phyloP scores from a whole-genome alignment of 1,140 invertebrate species.

The Papilio dardanus region DNA sequence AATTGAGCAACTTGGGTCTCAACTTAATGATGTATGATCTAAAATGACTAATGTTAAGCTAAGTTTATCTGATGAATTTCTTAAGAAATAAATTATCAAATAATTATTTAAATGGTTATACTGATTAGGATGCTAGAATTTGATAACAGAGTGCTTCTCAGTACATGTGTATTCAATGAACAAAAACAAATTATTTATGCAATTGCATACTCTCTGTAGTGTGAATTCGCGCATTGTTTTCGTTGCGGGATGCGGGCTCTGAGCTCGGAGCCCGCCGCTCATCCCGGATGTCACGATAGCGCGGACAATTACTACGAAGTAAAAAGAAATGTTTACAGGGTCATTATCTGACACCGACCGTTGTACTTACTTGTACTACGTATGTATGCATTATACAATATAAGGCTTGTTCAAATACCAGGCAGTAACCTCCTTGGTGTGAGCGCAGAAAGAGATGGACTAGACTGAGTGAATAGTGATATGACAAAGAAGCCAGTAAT shows the following conservation, averaged over 20 bases:
- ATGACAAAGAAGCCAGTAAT: no score
- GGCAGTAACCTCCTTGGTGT: no score
- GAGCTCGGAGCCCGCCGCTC: neutral
- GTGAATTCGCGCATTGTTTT: constrained; percentile 1
- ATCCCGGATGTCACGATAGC: neutral
- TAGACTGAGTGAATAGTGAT: no score
- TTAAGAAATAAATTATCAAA: neutral
- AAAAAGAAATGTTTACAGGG: constrained; percentile 22
- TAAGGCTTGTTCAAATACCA: no score
- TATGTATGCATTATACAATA: neutral
- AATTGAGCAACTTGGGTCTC: no score
- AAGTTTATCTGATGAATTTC: neutral
- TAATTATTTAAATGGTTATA: neutral
- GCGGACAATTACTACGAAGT: constrained; percentile 21
- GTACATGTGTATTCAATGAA: neutral
- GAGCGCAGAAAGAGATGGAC: no score
- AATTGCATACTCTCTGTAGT: neutral
- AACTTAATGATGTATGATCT: no score
- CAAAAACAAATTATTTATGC: neutral
- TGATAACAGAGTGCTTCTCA: neutral
- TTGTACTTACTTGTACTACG: neutral
- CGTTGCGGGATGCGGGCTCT: neutral
- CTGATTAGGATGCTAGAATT: neutral
- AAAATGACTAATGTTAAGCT: neutral
- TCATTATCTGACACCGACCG: neutral